Percentiles rank a stretch among this genome's conserved stretches.
These are phyloP conservation scores for Chloroclysta siterata DNA, from an alignment of 2,888 invertebrate species.

Conservation along the genomic window DNA sequence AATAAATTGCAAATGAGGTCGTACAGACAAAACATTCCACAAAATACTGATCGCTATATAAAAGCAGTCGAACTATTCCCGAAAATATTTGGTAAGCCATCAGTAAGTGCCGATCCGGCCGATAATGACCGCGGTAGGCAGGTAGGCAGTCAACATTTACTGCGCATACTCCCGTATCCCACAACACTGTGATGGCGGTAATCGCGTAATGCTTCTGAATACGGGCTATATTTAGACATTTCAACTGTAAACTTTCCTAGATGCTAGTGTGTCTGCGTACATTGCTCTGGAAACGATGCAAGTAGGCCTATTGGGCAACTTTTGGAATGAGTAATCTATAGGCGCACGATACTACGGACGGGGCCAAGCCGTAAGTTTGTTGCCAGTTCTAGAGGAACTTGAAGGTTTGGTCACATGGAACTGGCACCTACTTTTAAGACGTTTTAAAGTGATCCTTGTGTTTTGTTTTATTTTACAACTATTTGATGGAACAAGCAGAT, in stretches of 20 bases:
- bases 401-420: too few species aligned
- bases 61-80: slow-evolving; percentile 23
- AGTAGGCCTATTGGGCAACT: neutral
- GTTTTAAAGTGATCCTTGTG: too few species aligned
- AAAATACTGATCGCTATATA: slow-evolving; percentile 7
- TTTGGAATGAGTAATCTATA: neutral
- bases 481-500: too few species aligned
- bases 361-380: too few species aligned
- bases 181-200: slow-evolving; percentile 14
- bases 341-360: too few species aligned
- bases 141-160: slow-evolving; percentile 40
- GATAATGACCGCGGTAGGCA: slow-evolving; percentile 31
- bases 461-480: too few species aligned
- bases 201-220: neutral
- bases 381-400: too few species aligned
- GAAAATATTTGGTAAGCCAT: slow-evolving; percentile 30
- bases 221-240: neutral
- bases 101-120: slow-evolving; percentile 21
- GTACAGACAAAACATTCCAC: too few species aligned
- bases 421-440: too few species aligned
- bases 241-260: neutral
- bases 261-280: neutral
- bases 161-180: slow-evolving; percentile 23
- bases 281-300: neutral
- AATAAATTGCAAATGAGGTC: too few species aligned